Evolutionary conservation across 1,140 invertebrate species (phyloP).

Genomic region (Drosophila arawakana): DNA sequence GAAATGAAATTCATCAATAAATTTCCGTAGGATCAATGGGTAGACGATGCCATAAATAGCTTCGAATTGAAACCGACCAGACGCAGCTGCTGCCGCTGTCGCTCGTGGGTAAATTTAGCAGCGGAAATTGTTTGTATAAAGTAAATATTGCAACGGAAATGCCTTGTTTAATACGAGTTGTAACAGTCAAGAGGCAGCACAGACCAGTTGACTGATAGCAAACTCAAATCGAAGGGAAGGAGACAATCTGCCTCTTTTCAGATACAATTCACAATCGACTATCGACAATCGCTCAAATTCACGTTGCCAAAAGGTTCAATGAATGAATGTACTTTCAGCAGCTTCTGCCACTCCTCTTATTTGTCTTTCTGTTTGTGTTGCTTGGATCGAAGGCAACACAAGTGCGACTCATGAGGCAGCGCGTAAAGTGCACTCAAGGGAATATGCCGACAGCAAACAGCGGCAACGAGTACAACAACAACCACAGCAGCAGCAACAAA

Average conservation of each 20-base stretch:
- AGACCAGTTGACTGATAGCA: conserved; percentile 8
- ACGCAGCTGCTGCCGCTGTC: conserved; percentile 27
- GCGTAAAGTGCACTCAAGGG: conserved; percentile 76
- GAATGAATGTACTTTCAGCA: conserved; percentile 54
- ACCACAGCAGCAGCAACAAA: conserved; percentile 12
- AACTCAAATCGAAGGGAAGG: too few species aligned
- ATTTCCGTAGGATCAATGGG: conserved; percentile 57
- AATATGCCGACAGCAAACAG: conserved; percentile 41
- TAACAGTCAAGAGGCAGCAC: background rate
- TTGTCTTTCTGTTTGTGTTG: conserved; percentile 26
- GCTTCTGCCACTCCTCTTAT: conserved; percentile 30
- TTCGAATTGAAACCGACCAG: conserved; percentile 37
- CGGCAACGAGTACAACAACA: background rate
- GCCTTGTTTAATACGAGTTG: conserved; percentile 56
- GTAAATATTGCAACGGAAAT: conserved; percentile 70
- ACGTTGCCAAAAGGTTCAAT: conserved; percentile 53
- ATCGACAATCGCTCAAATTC: conserved; percentile 41
- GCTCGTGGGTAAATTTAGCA: conserved; percentile 42
- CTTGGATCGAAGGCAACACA: conserved; percentile 23
- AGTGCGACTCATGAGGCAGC: conserved; percentile 59
- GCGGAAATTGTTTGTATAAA: conserved; percentile 70
- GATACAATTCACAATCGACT: conserved; percentile 46
- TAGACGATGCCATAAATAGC: conserved; percentile 66
- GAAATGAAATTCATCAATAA: conserved; percentile 81
- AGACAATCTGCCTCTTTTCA: conserved; percentile 4